Evolutionary conservation across 2,797 vertebrate species (phyloP).

Genomic region (Dermochelys coriacea): DNA sequence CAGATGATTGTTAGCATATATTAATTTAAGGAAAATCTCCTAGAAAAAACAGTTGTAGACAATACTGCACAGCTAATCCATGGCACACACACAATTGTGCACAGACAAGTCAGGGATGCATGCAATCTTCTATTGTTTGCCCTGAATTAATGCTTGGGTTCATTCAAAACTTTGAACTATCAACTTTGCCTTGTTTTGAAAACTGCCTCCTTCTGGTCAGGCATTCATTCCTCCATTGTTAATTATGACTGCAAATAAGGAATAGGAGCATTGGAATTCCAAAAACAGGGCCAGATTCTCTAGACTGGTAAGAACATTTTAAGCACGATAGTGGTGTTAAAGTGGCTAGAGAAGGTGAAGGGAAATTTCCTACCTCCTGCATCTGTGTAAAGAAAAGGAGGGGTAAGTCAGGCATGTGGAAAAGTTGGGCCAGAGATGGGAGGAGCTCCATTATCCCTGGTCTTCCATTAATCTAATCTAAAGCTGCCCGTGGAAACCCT

Average conservation of each 20-base stretch:
- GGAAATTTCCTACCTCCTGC: slow-evolving; percentile 22
- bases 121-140: neutral
- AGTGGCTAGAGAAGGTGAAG: slow-evolving; percentile 29
- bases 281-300: neutral
- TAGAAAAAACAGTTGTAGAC: neutral
- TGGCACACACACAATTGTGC: neutral
- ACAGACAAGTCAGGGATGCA: accelerated
- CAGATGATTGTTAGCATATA: neutral
- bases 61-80: too few species aligned
- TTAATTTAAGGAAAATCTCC: neutral
- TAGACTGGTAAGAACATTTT: neutral
- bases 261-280: neutral
- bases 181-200: neutral
- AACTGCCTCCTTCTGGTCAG: neutral
- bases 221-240: neutral
- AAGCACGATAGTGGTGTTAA: neutral
- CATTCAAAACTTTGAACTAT: neutral
- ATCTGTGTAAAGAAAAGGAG: slow-evolving; percentile 31
- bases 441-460: neutral
- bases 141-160: neutral
- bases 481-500: too few species aligned
- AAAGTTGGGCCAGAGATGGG: neutral
- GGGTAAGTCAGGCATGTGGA: slow-evolving; percentile 13
- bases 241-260: neutral
- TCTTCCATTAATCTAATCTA: neutral